Base-by-base conservation (phyloP, 2,888 invertebrate species). In the Cataglyphis albicans region DNA sequence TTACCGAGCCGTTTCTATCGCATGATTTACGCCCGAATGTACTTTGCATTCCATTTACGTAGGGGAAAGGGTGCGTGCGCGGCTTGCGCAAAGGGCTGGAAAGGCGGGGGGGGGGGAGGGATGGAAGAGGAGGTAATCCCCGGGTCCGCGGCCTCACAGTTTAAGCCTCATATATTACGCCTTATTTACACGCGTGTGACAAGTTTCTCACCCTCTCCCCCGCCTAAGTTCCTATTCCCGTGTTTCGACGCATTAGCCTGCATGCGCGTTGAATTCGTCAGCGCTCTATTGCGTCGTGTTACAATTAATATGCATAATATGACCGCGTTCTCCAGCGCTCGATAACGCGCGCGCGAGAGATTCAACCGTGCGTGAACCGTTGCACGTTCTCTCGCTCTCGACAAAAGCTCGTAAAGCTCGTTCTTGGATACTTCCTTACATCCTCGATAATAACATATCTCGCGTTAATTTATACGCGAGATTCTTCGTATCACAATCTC, bases 11-110 rank as follows among this genome's bases (percentile, higher is more conserved):
- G 90, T 90, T 91, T 90, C 89, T 90, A 89, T 90, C 84, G 86
- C 88, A 89, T 89, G 91, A 93, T 91, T 91, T 91, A 91, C 87
- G 88, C 88, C 80, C 86, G 83, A 90, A 88, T 87, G 91, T 91
- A 92, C 90, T 93, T 92, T 92, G 90, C 91, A 91, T 92, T 90
- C 89, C 90, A 89, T 89, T 87, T 87, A 80, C 87, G 84, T 7
- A 52, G 52, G 86, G 87, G 87, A 67, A 68, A 68, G 80, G 65
- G 78, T 68, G 75, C 81, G 64, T 74, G 72, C 63, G 52, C 55
- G 72, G 73, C 55, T 64, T 67, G 75, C 32, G 52, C 25, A 32
- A 52, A 21, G 59, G 32, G 57, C 41, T 73, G 75, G 63, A 35
- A 2, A 29, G 29, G 29, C 2, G 2, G 25, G 1, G 25, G 25